Evolutionary conservation across 2,797 vertebrate genomes (phyloP), one percentile per base, ranked within the genome.

Genomic region (Lerista edwardsae): DNA sequence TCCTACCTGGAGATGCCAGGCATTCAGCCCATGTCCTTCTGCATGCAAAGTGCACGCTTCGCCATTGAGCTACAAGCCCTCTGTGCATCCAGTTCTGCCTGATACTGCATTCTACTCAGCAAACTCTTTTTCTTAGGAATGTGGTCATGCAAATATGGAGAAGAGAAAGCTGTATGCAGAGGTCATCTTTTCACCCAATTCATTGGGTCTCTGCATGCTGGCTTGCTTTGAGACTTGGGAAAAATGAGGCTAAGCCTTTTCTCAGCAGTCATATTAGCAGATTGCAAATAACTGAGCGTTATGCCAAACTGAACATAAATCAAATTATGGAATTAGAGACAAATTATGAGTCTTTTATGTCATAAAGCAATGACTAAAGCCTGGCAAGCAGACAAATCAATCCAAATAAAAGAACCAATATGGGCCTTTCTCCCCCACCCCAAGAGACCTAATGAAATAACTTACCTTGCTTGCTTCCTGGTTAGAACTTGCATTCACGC

Each of bases 281-380:
- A 31, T 75, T 65, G 78, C 67, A 89, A 83, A 81, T 51, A 81
- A 34, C 83, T 85, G 84, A 76, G 75, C 44, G 36, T 0, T 0
- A 44, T 90, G 64, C 55, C 59, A 47, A 74, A 69, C 80, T 65
- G 78, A 47, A 57, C 61, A 81, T 73, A 88, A 84, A 86, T 89
- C 76, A 62, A 47, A 86, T 36, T 78, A 51, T 19, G 68, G 65
- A 79, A 83, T 61, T 65, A 82, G 67, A 27, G 64, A 72, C 67
- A 51, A 73, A 82, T 82, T 82, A 82, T 72, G 67, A 72, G 57
- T 25, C 29, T 73, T 78, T 82, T 55, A 76, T 65, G 29, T 51
- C 29, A 82, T 83, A 90, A 86, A 89, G 72, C 23, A 85, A 34
- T 73, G 34, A 55, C 68, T 55, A 64, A 78, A 68, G 75, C 23